phyloP scores from a whole-genome alignment of 1,140 invertebrate species.

The Eupristina koningsbergeri region DNA sequence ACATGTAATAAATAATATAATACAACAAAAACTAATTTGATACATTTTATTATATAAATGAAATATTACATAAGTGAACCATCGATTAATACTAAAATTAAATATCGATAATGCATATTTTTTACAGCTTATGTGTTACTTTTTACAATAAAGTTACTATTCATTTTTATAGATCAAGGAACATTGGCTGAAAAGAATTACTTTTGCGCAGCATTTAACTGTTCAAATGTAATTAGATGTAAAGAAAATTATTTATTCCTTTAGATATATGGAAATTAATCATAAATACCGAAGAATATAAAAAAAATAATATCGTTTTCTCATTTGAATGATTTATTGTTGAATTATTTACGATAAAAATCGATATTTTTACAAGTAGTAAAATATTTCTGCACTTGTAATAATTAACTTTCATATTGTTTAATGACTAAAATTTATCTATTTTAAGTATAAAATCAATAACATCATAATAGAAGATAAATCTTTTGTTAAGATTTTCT shows the following conservation, averaged over 20 bases:
- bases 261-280: neutral
- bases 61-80: neutral
- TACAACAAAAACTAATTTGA: too few species aligned
- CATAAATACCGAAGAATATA: neutral
- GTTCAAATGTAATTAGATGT: neutral
- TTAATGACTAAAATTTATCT: neutral
- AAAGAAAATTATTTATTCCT: neutral
- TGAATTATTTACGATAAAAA: neutral
- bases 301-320: neutral
- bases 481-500: neutral
- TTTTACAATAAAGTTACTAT: neutral
- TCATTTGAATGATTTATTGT: neutral
- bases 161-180: conserved; percentile 3
- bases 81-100: neutral
- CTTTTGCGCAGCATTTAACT: neutral
- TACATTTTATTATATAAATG: neutral
- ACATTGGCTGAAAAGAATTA: neutral
- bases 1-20: too few species aligned
- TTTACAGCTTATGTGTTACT: neutral
- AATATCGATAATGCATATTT: neutral
- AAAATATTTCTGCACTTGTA: neutral
- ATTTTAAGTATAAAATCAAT: neutral
- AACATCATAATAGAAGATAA: neutral
- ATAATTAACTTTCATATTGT: neutral
- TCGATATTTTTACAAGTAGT: neutral